A percentile compares a stretch with the other conserved stretches of the same genome.
These are phyloP conservation scores for Brachymystax lenok DNA, from an alignment of 2,797 vertebrate genomes.

Conservation along the genomic window DNA sequence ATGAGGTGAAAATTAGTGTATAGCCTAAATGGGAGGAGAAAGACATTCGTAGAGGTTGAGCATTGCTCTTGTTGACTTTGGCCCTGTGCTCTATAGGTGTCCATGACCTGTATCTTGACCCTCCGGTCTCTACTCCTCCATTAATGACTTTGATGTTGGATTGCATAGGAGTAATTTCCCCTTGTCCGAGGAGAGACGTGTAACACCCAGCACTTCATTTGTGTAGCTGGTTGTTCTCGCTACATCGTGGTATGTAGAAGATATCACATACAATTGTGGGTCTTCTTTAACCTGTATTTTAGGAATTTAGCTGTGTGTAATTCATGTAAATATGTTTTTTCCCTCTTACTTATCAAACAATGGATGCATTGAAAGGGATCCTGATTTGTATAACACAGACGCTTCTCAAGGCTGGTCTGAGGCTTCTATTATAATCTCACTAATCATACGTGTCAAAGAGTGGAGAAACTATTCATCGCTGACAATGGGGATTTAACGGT, in stretches of 20 bases:
- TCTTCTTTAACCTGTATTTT: not conserved
- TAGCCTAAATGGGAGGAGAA: no score
- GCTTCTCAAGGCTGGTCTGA: slow-evolving; percentile 7
- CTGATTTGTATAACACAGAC: not conserved
- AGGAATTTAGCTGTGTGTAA: no score
- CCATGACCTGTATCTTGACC: slow-evolving; percentile 20
- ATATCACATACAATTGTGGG: not conserved
- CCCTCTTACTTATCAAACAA: slow-evolving; percentile 2
- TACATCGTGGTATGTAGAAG: no score
- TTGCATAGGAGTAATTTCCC: slow-evolving; percentile 17
- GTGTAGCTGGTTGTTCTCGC: not conserved
- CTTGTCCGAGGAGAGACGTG: slow-evolving; percentile 9
- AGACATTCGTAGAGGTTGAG: no score
- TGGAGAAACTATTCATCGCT: slow-evolving; percentile 63
- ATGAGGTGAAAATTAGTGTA: no score
- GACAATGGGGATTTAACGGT: slow-evolving; percentile 69
- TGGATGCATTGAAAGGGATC: not conserved
- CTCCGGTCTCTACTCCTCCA: slow-evolving; percentile 9
- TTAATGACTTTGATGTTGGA: slow-evolving; percentile 33
- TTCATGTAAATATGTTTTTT: no score
- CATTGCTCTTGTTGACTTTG: no score
- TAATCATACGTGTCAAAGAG: slow-evolving; percentile 65
- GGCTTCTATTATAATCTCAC: slow-evolving; percentile 42
- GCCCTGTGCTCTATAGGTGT: no score
- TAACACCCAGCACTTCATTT: slow-evolving; percentile 14